Evolutionary conservation across 2,888 invertebrate genomes (phyloP).

Genomic region (Cancer borealis): DNA sequence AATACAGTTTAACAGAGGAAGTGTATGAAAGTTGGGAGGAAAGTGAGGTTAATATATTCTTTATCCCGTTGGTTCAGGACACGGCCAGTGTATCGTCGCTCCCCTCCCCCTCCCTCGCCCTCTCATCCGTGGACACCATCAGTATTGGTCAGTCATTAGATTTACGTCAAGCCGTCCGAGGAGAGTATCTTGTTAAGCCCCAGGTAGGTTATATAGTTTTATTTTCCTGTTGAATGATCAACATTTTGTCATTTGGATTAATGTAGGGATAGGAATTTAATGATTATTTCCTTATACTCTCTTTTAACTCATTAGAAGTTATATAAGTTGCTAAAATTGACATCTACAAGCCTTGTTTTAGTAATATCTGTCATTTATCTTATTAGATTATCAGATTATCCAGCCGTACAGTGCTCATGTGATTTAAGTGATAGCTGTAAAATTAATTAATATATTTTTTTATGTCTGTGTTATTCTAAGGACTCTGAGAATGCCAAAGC

Average conservation of each 20-base stretch:
- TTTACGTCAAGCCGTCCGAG: constrained; percentile 84
- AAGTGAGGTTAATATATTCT: background rate
- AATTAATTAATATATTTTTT: background rate
- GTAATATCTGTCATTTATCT: no score
- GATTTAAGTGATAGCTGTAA: background rate
- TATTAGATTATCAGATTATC: background rate
- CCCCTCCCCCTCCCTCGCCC: constrained; percentile 67
- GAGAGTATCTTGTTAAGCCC: constrained; percentile 84
- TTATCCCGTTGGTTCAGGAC: constrained; percentile 53
- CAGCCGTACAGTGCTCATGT: background rate
- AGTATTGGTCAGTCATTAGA: constrained; percentile 80
- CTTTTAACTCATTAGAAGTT: background rate
- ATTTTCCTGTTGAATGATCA: background rate
- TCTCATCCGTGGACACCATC: constrained; percentile 67
- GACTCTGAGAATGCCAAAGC: constrained; percentile 72
- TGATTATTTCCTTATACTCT: background rate
- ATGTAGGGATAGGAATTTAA: background rate
- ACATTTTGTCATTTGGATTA: background rate
- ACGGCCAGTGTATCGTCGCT: constrained; percentile 69
- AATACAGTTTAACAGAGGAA: background rate
- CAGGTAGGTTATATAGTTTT: constrained; percentile 80
- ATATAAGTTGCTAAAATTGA: background rate
- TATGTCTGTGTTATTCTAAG: constrained; percentile 34
- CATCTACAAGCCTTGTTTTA: no score
- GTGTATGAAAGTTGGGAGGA: background rate